A percentile compares a stretch with the other conserved stretches of the same genome.
phyloP scores from a whole-genome alignment of 2,113 vertebrate species.

The Rynchops niger region DNA sequence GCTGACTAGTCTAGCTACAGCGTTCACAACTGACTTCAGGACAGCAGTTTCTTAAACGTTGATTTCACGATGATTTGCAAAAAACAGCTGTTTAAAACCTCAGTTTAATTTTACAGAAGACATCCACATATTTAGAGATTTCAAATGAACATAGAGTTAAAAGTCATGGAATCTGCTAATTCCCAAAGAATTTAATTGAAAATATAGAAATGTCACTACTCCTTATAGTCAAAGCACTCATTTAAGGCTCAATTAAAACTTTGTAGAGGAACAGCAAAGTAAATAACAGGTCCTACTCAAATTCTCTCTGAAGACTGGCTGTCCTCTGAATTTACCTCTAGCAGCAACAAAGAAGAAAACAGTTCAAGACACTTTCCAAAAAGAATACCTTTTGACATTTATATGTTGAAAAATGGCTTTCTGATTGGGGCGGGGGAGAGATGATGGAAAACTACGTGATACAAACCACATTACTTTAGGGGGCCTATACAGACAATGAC shows the following conservation, averaged over 20 bases:
- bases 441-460: not conserved
- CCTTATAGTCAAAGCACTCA: not conserved
- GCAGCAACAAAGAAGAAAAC: not conserved
- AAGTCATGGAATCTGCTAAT: not conserved
- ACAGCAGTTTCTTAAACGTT: not conserved
- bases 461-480: not conserved
- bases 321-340: not conserved
- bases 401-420: not conserved
- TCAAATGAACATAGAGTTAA: not conserved
- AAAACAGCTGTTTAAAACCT: not conserved
- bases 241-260: not conserved
- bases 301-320: not conserved
- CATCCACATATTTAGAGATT: not conserved
- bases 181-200: not conserved
- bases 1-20: not conserved
- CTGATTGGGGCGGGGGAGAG: too few relatives aligned
- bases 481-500: not conserved
- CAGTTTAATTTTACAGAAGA: not conserved
- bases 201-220: not conserved
- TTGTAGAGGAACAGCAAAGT: not conserved
- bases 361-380: not conserved
- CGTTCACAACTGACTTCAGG: not conserved
- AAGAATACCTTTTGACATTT: not conserved
- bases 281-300: not conserved
- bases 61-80: not conserved